Conservation (phyloP, 2,797 vertebrate species). For the Zonotrichia albicollis region DNA sequence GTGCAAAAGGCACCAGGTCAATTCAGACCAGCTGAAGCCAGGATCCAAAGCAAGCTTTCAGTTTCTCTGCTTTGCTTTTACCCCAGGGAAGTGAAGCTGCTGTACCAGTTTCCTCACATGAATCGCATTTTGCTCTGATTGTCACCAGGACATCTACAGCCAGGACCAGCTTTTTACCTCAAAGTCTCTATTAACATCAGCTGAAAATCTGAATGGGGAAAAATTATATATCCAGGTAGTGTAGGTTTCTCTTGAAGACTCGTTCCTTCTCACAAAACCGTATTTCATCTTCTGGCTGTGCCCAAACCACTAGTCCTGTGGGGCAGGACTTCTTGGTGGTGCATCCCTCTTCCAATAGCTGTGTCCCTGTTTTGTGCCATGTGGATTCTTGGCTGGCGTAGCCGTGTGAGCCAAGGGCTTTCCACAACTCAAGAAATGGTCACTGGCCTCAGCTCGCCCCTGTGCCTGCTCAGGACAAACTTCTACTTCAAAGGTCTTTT, state of each 20-base stretch:
- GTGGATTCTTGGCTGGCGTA: accelerated
- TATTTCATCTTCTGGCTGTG: not conserved
- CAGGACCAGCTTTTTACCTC: not conserved
- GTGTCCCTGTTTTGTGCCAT: not conserved
- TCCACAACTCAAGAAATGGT: not conserved
- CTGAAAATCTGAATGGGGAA: not conserved
- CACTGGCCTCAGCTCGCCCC: not conserved
- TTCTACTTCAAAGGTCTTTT: not conserved
- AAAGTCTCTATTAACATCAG: not conserved
- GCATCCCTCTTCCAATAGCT: not conserved
- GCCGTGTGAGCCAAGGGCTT: not conserved
- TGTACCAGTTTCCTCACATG: not conserved
- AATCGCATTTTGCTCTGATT: not conserved
- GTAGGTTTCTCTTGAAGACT: not conserved
- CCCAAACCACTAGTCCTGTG: not conserved
- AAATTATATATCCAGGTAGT: not conserved
- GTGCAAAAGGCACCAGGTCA: not conserved
- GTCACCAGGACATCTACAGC: not conserved
- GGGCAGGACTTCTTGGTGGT: not conserved
- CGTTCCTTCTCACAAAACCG: not conserved
- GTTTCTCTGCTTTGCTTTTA: conserved; percentile 1
- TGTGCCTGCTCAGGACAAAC: not conserved
- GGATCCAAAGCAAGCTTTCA: not conserved
- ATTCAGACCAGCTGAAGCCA: not conserved
- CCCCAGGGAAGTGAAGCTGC: not conserved